Base-by-base conservation (phyloP, 1,140 invertebrate species). In the Drusus annulatus region DNA sequence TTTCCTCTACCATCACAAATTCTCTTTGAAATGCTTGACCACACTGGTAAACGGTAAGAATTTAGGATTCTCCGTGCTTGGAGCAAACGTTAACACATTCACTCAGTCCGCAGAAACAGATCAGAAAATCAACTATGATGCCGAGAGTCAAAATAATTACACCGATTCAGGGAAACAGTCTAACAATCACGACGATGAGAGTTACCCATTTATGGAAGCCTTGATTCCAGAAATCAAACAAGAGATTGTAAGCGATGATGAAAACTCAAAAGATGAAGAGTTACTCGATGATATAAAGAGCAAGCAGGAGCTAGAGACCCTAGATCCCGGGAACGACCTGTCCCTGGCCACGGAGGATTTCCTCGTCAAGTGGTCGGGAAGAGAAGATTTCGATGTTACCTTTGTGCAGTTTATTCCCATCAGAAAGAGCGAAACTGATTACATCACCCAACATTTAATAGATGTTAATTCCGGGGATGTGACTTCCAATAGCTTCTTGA, bases 301-400 rank as follows among this genome's bases (percentile, higher is more conserved):
- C 3, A 76, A 78, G 25, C 68, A 65, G 52, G 77, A 84, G 23
- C 56, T 63, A 6, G 80, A 81, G 31, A 23, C 62, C 63, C 76
- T 82, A 16, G 84, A 85, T 58, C 78, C 83, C 31, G 84, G 81
- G 77, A 62, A n/a, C 8, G 63, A 81, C 73, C 54, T 73, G 2
- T 63, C 75, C 10, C 15, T 77, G 1, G 60, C 80, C 51, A 84
- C 83, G 78, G 84, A 86, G 58, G 81, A 78, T 31, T 79, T 80
- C 62, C 78, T 85, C 54, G 84, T 85, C 28, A 76, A 63, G 31
- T 89, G 88, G 79, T 85, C 85, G 77, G 88, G 88, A 8, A 85
- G 86, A 75, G 86, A 89, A 83, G 88, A 89, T 78, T 89, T 88
- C 86, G 89, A 90, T 85, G 84, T 88, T 2, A 89, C 88, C 31